Conservation (phyloP, 1,140 invertebrate species). For the Drosophila mauritiana region DNA sequence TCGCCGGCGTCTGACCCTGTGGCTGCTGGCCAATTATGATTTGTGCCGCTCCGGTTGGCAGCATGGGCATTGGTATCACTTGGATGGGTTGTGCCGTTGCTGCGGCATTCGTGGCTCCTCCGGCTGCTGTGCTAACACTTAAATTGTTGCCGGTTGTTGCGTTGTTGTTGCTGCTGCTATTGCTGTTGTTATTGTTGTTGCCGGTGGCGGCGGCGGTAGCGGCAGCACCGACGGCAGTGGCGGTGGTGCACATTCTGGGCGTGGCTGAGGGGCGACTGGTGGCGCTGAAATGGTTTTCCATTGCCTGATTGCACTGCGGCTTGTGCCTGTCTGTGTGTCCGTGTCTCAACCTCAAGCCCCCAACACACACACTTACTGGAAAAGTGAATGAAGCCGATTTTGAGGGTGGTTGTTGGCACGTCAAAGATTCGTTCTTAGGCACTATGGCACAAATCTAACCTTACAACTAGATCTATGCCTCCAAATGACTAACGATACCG, state of each 20-base stretch:
- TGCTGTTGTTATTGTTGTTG: slow-evolving; percentile 30
- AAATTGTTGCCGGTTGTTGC: slow-evolving; percentile 29
- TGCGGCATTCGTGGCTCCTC: slow-evolving; percentile 4
- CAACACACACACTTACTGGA: slow-evolving; percentile 78
- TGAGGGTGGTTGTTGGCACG: slow-evolving; percentile 76
- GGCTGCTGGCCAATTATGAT: slow-evolving; percentile 78
- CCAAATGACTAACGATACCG: slow-evolving; percentile 1
- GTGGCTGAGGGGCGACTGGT: slow-evolving; percentile 54
- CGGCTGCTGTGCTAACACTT: slow-evolving; percentile 12
- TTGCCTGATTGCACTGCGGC: slow-evolving; percentile 40
- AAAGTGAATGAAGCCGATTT: slow-evolving; percentile 84
- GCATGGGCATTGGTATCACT: slow-evolving; percentile 78
- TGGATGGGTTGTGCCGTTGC: slow-evolving; percentile 62
- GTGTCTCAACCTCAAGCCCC: slow-evolving; percentile 39
- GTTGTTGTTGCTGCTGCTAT: slow-evolving; percentile 37
- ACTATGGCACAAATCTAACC: slow-evolving; percentile 57
- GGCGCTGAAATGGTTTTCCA: slow-evolving; percentile 75
- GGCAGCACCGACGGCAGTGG: slow-evolving; percentile 1
- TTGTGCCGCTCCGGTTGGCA: slow-evolving; percentile 63
- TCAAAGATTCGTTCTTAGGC: slow-evolving; percentile 59
- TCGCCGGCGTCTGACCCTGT: slow-evolving; percentile 37
- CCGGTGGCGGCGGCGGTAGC: not conserved
- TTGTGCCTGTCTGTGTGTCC: slow-evolving; percentile 24
- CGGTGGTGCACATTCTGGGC: slow-evolving; percentile 62
- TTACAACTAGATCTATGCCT: slow-evolving; percentile 41